Base-by-base conservation (phyloP, 2,888 invertebrate species). In the Patella depressa region DNA sequence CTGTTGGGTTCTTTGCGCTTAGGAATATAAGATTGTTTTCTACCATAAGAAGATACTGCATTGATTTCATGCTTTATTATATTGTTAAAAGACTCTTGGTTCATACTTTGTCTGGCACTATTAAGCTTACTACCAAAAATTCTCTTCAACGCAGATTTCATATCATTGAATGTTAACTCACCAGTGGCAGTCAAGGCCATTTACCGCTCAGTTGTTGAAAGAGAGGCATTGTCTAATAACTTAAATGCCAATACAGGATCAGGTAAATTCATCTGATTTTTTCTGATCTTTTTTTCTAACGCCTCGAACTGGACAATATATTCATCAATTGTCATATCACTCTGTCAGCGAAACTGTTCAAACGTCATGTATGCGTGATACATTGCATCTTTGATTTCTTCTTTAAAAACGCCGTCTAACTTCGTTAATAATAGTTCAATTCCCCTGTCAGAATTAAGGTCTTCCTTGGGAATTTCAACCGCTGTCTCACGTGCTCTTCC, bases 61-160 rank as follows among this genome's bases (percentile, higher is more conserved):
- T 65, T 65, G 2, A 65, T 24, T 65, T 65, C 65, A 11, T 19
- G 12, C 24, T 65, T 65, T 14, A 65, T 24, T 19, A 65, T 19
- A 9, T 53, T 53, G 29, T 14, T 29, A 53, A 72, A 12, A 12
- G 24, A 70, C 29, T 70, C 19, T 29, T 24, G 19, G 24, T 70
- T 70, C 29, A 11, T 29, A 24, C 11, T 24, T 70, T 70, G 70
- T 24, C 24, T 53, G 19, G n/a, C 72, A 57, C 72, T 78, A 71
- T 34, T 72, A 72, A 72, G 71, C 65, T 17, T 78, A 73, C 45
- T 65, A 65, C 72, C 76, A 76, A 70, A 73, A 69, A 34, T 70
- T 19, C 70, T n/a, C 29, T 57, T 70, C 54, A 55, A 34, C 45
- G 78, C 75, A 34, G 78, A 76, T 73, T 76, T 78, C 78, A 78